phyloP scores from a whole-genome alignment of 2,113 vertebrate genomes.

The Campylomormyrus tamandua region DNA sequence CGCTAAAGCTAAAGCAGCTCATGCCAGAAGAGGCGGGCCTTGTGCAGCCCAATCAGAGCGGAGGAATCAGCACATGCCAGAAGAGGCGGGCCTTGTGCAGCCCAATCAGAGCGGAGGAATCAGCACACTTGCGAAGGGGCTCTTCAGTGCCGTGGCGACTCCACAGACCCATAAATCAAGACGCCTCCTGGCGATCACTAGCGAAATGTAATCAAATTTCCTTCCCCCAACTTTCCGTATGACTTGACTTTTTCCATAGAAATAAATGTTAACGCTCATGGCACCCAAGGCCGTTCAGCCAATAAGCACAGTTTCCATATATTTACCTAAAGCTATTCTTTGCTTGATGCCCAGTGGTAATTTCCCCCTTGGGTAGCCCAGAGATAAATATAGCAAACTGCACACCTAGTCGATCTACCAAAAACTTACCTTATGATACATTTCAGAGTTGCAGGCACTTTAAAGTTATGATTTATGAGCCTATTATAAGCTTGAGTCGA shows the following conservation, averaged over 20 bases:
- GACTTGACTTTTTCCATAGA: neutral
- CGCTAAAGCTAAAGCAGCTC: neutral
- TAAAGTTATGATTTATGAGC: slow-evolving; percentile 26
- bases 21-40: neutral
- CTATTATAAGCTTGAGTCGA: slow-evolving; percentile 27
- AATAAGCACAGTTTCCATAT: slow-evolving; percentile 12
- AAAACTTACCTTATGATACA: slow-evolving; percentile 22
- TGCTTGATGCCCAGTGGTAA: slow-evolving; percentile 5
- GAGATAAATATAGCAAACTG: slow-evolving; percentile 25
- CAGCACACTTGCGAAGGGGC: neutral
- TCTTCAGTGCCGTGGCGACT: neutral
- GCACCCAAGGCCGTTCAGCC: neutral
- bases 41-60: neutral
- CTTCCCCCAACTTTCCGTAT: neutral
- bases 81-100: neutral
- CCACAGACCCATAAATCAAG: slow-evolving; percentile 12
- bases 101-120: neutral
- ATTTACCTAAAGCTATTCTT: slow-evolving; percentile 8
- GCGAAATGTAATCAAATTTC: slow-evolving; percentile 2
- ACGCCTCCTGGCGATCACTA: neutral
- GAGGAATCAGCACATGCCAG: neutral
- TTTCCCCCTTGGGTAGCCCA: slow-evolving; percentile 13
- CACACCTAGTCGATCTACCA: slow-evolving; percentile 14
- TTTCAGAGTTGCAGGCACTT: slow-evolving; percentile 21
- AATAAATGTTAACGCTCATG: neutral